Conservation (phyloP, 1,140 invertebrate species). For the Patella vulgata region DNA sequence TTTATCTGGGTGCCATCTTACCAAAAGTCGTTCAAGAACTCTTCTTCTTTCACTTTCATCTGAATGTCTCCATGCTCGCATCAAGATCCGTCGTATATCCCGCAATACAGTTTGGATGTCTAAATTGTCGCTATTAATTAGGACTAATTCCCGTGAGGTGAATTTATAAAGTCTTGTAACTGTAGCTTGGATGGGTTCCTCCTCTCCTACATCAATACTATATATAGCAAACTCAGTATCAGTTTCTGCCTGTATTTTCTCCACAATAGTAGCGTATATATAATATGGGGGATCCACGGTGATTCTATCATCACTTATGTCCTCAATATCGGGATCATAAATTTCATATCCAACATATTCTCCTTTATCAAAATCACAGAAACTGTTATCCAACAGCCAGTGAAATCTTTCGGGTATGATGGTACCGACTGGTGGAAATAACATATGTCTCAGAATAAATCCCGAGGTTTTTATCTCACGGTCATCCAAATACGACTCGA, state of each 20-base stretch:
- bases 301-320: slow-evolving; percentile 6
- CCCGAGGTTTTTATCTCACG: not conserved
- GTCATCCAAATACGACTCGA: not conserved
- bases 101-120: slow-evolving; percentile 20
- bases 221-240: not conserved
- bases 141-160: not conserved
- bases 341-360: slow-evolving; percentile 49
- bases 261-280: slow-evolving; percentile 41
- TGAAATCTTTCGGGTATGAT: slow-evolving; percentile 37
- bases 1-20: slow-evolving; percentile 64
- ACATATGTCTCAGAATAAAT: not conserved
- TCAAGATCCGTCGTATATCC: slow-evolving; percentile 36
- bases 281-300: slow-evolving; percentile 11
- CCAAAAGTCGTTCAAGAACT: slow-evolving; percentile 51
- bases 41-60: slow-evolving; percentile 44
- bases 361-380: slow-evolving; percentile 29
- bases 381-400: slow-evolving; percentile 39
- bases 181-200: slow-evolving; percentile 16
- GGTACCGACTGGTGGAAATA: slow-evolving; percentile 37
- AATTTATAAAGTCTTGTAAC: slow-evolving; percentile 46
- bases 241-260: slow-evolving; percentile 13
- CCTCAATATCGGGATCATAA: slow-evolving; percentile 30
- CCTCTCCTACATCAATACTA: slow-evolving; percentile 40
- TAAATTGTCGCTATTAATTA: not conserved
- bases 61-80: slow-evolving; percentile 34